phyloP scores from a whole-genome alignment of 2,888 invertebrate species.

The Luffia ferchaultella region DNA sequence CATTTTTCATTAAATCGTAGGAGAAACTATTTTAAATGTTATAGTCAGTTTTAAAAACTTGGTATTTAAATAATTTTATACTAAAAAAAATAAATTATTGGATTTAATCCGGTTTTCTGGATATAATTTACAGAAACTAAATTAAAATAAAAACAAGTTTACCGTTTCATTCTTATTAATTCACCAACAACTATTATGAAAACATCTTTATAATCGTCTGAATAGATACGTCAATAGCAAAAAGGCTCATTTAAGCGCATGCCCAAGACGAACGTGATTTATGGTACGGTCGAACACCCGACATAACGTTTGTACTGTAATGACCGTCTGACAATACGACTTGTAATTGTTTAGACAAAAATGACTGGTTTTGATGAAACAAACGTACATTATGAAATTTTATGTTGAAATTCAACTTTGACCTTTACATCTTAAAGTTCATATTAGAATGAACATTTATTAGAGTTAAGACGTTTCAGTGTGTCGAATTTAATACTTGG shows the following conservation, averaged over 20 bases:
- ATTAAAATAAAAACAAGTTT: too few species aligned
- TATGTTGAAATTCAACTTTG: conserved; percentile 15
- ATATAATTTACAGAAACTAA: too few species aligned
- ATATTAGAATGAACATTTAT: background rate
- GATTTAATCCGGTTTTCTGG: too few species aligned
- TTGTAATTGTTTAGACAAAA: conserved; percentile 63
- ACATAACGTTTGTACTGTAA: conserved; percentile 55
- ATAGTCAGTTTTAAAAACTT: too few species aligned
- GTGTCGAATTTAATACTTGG: conserved; percentile 20
- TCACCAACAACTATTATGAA: too few species aligned
- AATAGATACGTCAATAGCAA: conserved; percentile 51
- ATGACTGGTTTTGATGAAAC: background rate
- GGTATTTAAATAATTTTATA: too few species aligned
- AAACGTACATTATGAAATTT: too few species aligned
- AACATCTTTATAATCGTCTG: conserved; percentile 38
- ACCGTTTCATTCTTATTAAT: too few species aligned
- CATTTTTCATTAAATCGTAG: too few species aligned
- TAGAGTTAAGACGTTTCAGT: conserved; percentile 17
- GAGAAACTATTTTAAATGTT: too few species aligned
- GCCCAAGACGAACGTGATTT: conserved; percentile 46
- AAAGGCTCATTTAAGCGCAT: conserved; percentile 37
- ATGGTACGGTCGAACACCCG: conserved; percentile 57
- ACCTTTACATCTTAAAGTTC: conserved; percentile 11
- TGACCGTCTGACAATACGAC: conserved; percentile 53
- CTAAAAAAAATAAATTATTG: too few species aligned